A percentile compares a stretch with the other conserved stretches of the same genome.
These are phyloP conservation scores for Osmerus eperlanus DNA, from an alignment of 2,113 vertebrate genomes.

Conservation along the genomic window DNA sequence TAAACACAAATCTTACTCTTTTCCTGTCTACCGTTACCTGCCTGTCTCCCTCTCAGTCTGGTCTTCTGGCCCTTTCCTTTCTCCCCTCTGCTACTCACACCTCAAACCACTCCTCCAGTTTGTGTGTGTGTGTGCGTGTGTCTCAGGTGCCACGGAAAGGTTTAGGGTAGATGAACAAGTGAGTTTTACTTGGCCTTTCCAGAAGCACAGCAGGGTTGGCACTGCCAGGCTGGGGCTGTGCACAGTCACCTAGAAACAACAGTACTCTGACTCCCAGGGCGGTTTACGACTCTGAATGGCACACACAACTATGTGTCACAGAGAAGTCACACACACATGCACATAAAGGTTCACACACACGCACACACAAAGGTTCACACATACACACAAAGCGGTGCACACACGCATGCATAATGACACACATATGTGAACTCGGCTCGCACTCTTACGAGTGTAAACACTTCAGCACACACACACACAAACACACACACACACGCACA, in stretches of 20 bases:
- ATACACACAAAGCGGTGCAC: not conserved
- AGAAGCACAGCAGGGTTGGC: not conserved
- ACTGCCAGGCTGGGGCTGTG: not conserved
- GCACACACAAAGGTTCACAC: not conserved
- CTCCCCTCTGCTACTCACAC: no score
- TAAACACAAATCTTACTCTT: no score
- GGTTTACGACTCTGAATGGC: not conserved
- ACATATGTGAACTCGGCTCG: no score
- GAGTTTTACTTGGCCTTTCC: not conserved
- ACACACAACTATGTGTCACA: conserved; percentile 4
- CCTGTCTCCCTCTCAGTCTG: no score
- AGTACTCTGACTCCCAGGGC: not conserved
- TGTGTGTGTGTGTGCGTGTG: not conserved
- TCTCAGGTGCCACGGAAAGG: no score
- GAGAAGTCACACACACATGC: conserved; percentile 12
- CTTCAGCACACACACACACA: conserved; percentile 3
- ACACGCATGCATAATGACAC: not conserved
- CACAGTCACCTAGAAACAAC: conserved; percentile 5
- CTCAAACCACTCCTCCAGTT: no score
- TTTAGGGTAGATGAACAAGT: not conserved
- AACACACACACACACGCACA: no score
- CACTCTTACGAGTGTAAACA: no score
- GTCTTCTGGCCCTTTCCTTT: no score
- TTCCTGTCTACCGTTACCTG: no score
- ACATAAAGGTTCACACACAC: not conserved